phyloP scores from a whole-genome alignment of 2,797 vertebrate species.

The Propithecus perrieri region DNA sequence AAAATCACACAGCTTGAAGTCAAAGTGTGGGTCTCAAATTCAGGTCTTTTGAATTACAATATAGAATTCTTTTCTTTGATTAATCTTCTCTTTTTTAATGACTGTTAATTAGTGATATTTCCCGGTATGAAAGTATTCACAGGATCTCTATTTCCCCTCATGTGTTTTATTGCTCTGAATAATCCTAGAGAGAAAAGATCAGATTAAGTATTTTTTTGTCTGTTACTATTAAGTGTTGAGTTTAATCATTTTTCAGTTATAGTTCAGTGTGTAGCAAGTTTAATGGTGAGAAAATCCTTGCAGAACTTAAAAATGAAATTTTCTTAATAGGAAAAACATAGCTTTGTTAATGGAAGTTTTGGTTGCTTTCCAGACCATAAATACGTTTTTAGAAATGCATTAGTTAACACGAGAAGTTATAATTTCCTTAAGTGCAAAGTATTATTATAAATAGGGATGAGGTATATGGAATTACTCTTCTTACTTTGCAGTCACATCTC shows the following conservation, averaged over 20 bases:
- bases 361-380: constrained; percentile 56
- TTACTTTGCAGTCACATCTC: background rate
- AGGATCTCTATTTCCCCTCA: background rate
- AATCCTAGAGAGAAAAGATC: background rate
- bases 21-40: background rate
- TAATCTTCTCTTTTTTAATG: constrained; percentile 24
- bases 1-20: background rate
- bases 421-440: constrained; percentile 71
- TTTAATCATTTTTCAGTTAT: background rate
- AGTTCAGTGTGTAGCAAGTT: constrained; percentile 42
- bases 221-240: background rate
- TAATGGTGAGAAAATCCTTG: constrained; percentile 55
- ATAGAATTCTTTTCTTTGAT: background rate
- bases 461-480: background rate
- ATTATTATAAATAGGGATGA: constrained; percentile 63
- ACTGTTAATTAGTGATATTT: constrained; percentile 38
- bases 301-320: constrained; percentile 37
- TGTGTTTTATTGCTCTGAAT: constrained; percentile 42
- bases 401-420: constrained; percentile 57
- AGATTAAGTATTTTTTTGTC: constrained; percentile 50
- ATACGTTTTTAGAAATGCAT: background rate
- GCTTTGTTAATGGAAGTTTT: constrained; percentile 63
- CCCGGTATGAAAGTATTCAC: background rate
- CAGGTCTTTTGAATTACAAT: background rate
- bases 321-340: constrained; percentile 52